Evolutionary conservation across 2,888 invertebrate species (phyloP).

Genomic region (Liodrosophila aerea): DNA sequence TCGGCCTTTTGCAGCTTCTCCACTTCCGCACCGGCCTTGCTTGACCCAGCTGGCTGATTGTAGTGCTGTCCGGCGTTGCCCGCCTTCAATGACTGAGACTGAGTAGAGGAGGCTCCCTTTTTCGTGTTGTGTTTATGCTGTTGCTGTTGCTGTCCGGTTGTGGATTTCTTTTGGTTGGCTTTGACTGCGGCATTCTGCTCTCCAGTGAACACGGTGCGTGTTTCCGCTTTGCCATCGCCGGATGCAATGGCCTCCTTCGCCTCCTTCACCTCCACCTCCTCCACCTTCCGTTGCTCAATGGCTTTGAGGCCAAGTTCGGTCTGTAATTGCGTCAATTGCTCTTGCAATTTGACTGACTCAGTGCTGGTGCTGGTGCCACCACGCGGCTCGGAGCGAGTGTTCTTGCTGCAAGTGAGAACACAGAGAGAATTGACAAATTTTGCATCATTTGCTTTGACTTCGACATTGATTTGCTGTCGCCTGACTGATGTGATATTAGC

Average conservation of each 20-base stretch:
- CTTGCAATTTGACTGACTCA: conserved; percentile 80
- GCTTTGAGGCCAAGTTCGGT: conserved; percentile 70
- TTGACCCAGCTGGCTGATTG: conserved; percentile 64
- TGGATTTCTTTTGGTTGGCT: conserved; percentile 69
- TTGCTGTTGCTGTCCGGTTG: conserved; percentile 39
- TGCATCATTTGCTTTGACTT: conserved; percentile 52
- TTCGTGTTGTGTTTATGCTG: conserved; percentile 76
- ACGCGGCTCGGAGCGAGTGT: conserved; percentile 79
- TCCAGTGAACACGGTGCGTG: conserved; percentile 60
- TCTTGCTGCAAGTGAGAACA: conserved; percentile 73
- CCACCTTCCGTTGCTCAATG: conserved; percentile 48
- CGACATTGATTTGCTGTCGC: conserved; percentile 12
- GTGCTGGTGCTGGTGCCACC: conserved; percentile 43
- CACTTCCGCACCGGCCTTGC: conserved; percentile 55
- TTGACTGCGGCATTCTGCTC: conserved; percentile 41
- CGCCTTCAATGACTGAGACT: conserved; percentile 80
- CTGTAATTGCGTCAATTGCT: conserved; percentile 79
- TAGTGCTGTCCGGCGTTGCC: conserved; percentile 38
- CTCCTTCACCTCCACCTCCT: conserved; percentile 1
- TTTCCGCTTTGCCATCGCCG: conserved; percentile 54
- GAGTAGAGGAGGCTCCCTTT: conserved; percentile 55
- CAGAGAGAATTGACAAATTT: conserved; percentile 45
- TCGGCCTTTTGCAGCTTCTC: conserved; percentile 84
- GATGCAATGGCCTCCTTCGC: conserved; percentile 32
- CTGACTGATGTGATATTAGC: not conserved